Base-by-base conservation (phyloP, 2,113 vertebrate genomes). In the Baryphthengus martii region DNA sequence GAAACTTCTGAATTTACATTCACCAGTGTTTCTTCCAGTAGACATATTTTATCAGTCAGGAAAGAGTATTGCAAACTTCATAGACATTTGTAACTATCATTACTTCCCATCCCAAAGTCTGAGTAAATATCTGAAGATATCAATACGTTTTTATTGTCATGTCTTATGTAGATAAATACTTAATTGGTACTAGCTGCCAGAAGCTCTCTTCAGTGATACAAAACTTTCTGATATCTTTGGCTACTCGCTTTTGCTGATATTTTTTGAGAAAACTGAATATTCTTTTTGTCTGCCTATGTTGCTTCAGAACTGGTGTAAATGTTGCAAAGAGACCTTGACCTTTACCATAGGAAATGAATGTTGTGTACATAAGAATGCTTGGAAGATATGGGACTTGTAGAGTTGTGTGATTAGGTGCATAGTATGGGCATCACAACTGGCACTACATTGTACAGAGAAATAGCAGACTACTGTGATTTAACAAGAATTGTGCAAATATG, bases 401-500 rank as follows among this genome's bases (percentile, higher is more conserved):
- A 92, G 79, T 81, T 82, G n/a, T 92, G 53, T 92, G 95, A 96
- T 97, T 95, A 91, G 84, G 62, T 93, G 61, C 77, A 80, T 86
- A 94, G 91, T 91, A 88, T 70, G 45, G 85, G 84, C 85, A 92
- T 91, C 94, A 95, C 74, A 95, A 85, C 3, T 95, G 96, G 52
- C 67, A 96, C 87, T 82, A 67, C 76, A 73, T 68, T 92, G 93
- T 97, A 95, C 73, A 95, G 93, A 97, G 95, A 91, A 96, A 95
- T 73, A 72, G 28, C 89, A 52, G 67, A 88, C 78, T 95, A 93
- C 95, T 67, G 92, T 70, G 82, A 96, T 97, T 98, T 97, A 97
- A 98, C 95, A 97, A 97, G 97, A 95, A 95, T 91, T 97, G 97
- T 96, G 97, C 90, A 97, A 96, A 96, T 97, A 94, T 88, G 78